These are phyloP conservation scores for Esperia sulphurella DNA, from an alignment of 2,888 invertebrate species.

Conservation along the genomic window DNA sequence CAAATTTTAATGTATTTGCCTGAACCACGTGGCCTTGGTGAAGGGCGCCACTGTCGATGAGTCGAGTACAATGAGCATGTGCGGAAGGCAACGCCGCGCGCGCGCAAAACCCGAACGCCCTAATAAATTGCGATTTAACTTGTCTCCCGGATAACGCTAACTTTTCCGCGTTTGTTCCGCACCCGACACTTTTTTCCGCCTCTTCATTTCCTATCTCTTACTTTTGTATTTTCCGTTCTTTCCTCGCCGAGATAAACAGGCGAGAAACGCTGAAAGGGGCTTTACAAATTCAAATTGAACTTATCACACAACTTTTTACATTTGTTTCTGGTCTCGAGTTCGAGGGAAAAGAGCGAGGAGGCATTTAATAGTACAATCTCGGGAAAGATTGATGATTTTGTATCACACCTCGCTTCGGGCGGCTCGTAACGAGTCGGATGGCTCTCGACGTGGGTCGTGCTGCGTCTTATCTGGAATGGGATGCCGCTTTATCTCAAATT, in stretches of 20 bases:
- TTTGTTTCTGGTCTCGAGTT: slow-evolving; percentile 78
- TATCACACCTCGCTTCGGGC: slow-evolving; percentile 79
- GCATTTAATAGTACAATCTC: slow-evolving; percentile 80
- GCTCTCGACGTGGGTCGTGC: slow-evolving; percentile 74
- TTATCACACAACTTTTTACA: slow-evolving; percentile 80
- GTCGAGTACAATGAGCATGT: slow-evolving; percentile 12
- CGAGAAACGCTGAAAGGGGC: slow-evolving; percentile 79
- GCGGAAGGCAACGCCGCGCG: slow-evolving; percentile 26
- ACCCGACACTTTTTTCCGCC: slow-evolving; percentile 79
- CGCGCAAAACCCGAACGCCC: slow-evolving; percentile 70
- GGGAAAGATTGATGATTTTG: slow-evolving; percentile 79
- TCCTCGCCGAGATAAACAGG: slow-evolving; percentile 77
- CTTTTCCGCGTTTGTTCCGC: slow-evolving; percentile 77
- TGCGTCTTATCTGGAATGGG: slow-evolving; percentile 76
- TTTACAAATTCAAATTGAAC: slow-evolving; percentile 80
- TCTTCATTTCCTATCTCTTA: slow-evolving; percentile 80
- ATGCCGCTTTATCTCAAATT: slow-evolving; percentile 78
- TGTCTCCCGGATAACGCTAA: slow-evolving; percentile 78
- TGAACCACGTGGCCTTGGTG: slow-evolving; percentile 4
- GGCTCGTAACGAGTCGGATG: slow-evolving; percentile 75
- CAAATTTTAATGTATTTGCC: slow-evolving; percentile 10
- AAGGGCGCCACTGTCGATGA: slow-evolving; percentile 15
- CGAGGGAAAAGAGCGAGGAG: slow-evolving; percentile 76
- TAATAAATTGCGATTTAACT: slow-evolving; percentile 80
- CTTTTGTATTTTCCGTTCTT: slow-evolving; percentile 78